Evolutionary conservation across 1,140 invertebrate genomes (phyloP).

Genomic region (Neodiprion lecontei): DNA sequence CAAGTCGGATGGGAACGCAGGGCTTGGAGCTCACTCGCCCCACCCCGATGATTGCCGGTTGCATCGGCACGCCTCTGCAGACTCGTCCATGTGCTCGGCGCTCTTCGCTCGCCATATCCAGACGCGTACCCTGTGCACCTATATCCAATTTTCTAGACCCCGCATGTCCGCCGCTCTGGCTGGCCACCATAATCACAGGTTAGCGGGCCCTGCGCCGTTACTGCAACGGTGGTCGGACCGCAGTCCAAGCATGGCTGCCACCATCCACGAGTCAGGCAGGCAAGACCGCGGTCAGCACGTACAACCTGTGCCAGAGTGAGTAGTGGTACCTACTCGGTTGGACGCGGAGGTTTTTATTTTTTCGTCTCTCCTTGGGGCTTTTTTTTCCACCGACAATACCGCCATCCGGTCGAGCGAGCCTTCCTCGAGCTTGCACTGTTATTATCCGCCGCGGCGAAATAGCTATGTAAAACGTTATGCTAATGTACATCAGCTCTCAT

Average conservation of each 20-base stretch:
- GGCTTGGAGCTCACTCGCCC: slow-evolving; percentile 45
- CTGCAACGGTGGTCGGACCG: slow-evolving; percentile 32
- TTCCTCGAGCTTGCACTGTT: slow-evolving; percentile 9
- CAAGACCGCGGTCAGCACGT: not conserved
- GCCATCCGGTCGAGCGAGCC: too few relatives aligned
- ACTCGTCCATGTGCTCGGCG: slow-evolving; percentile 23
- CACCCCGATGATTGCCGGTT: slow-evolving; percentile 62
- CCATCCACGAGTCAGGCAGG: not conserved
- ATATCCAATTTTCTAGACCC: slow-evolving; percentile 55
- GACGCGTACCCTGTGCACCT: slow-evolving; percentile 23
- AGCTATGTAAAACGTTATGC: slow-evolving; percentile 27
- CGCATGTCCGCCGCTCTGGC: slow-evolving; percentile 33
- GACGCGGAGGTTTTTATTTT: too few relatives aligned
- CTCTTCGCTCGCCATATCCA: slow-evolving; percentile 23
- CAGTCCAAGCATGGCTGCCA: slow-evolving; percentile 53
- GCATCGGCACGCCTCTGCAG: slow-evolving; percentile 56
- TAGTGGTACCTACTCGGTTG: too few relatives aligned
- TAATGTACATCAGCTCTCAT: slow-evolving; percentile 17
- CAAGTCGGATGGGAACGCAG: slow-evolving; percentile 15
- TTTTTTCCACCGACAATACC: too few relatives aligned
- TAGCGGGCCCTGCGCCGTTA: slow-evolving; percentile 35
- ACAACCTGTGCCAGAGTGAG: too few relatives aligned
- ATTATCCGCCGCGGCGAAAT: slow-evolving; percentile 16
- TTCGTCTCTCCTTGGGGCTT: too few relatives aligned
- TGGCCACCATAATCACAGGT: slow-evolving; percentile 58